Conservation (phyloP, 2,797 vertebrate genomes). For the Sparus aurata region DNA sequence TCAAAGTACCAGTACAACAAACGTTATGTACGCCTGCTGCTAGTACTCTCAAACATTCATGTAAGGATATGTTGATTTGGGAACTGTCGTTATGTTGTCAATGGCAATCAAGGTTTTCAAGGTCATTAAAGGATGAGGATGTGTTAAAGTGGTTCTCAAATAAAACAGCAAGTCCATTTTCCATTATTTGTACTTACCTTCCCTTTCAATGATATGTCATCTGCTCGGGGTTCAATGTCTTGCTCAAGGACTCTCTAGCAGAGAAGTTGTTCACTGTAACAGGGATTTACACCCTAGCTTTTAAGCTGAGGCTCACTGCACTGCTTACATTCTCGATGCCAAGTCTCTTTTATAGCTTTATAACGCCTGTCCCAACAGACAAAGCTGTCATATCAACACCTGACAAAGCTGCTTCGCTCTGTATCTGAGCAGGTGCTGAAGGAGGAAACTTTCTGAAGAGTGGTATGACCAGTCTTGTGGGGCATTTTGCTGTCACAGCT, state of each 20-base stretch:
- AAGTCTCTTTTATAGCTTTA: conserved; percentile 23
- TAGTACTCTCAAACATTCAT: too few species aligned
- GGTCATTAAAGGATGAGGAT: too few species aligned
- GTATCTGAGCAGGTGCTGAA: conserved; percentile 47
- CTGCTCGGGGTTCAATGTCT: not conserved
- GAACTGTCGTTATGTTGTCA: too few species aligned
- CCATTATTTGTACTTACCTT: too few species aligned
- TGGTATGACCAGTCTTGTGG: conserved; percentile 12
- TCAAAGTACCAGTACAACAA: too few species aligned
- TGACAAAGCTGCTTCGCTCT: conserved; percentile 46
- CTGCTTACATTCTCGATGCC: conserved; percentile 19
- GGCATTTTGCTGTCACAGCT: conserved; percentile 47
- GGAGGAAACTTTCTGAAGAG: conserved; percentile 39
- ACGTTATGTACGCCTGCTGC: too few species aligned
- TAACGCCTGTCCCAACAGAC: conserved; percentile 28
- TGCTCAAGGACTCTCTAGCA: conserved; percentile 16
- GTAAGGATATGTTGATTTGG: too few species aligned
- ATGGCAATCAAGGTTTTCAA: too few species aligned
- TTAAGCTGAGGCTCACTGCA: conserved; percentile 15
- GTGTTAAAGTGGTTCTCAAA: too few species aligned
- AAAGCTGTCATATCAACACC: conserved; percentile 38
- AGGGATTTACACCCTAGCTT: conserved; percentile 10
- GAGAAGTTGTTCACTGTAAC: not conserved
- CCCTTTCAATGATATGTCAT: too few species aligned
- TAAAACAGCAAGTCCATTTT: too few species aligned